Evolutionary conservation across 2,113 vertebrate genomes (phyloP), one percentile per base, ranked within the genome.

Genomic region (Mugil cephalus): DNA sequence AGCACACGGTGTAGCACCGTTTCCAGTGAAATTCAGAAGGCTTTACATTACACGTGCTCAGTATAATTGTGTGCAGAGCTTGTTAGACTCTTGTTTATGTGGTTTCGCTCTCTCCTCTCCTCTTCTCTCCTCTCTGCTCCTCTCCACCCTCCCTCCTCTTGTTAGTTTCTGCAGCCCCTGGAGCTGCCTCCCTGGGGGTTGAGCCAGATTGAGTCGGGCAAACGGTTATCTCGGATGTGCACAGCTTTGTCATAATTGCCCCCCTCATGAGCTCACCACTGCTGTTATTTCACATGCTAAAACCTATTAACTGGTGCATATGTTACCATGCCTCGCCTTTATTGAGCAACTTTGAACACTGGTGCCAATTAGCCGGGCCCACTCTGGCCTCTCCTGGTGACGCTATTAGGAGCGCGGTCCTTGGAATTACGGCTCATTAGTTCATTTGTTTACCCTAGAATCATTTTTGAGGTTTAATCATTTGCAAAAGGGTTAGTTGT

Each of bases 211-310:
- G 89, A 91, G 88, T 88, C 68, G 42, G 77, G 86, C 72, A 74
- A 80, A 74, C 79, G 79, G 87, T 87, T 92, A 88, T 91, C 84
- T 69, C 24, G 84, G 84, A 88, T 79, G 79, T 88, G 87, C 80
- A 86, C 74, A 78, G 84, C 87, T 87, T 88, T 88, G 84, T 89
- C 88, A 82, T 89, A 88, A 93, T 90, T 89, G 87, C 89, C 85
- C 84, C 79, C 88, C 87, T 89, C 88, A 82, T 87, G 90, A 91
- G 87, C 85, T 80, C 86, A 81, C 79, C 77, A 43, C 62, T 51
- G 78, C 74, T 30, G 76, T 84, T 89, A 84, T 87, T 86, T 82
- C 84, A 68, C 80, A 79, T 67, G 79, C 86, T 83, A 89, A 90
- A 90, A 85, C 89, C 83, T 90, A 91, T 91, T 91, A 91, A 83